These are phyloP conservation scores for Melinaea marsaeus DNA, from an alignment of 2,888 invertebrate species.

Conservation along the genomic window DNA sequence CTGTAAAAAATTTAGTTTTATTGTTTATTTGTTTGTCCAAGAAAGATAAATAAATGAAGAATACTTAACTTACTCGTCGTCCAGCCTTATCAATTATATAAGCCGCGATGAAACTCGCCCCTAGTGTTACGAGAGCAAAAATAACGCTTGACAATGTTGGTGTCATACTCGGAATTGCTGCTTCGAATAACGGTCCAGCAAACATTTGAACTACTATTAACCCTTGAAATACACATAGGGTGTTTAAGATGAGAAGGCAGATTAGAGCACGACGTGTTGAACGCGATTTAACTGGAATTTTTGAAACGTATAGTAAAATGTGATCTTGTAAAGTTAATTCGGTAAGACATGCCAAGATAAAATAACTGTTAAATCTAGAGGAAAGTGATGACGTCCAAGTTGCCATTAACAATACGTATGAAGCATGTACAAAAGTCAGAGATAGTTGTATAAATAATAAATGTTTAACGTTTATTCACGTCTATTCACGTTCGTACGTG, in stretches of 20 bases:
- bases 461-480: too few relatives aligned
- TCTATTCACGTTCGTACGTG: too few relatives aligned
- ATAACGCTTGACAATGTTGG: constrained; percentile 21
- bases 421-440: too few relatives aligned
- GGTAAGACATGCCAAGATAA: constrained; percentile 19
- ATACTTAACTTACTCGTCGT: constrained; percentile 18
- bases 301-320: constrained; percentile 31
- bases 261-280: constrained; percentile 43
- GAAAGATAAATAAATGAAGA: background rate
- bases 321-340: constrained; percentile 39
- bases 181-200: constrained; percentile 52
- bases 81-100: constrained; percentile 21
- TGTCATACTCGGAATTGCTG: constrained; percentile 27
- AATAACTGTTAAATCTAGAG: background rate
- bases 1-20: constrained; percentile 35
- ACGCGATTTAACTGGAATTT: constrained; percentile 16
- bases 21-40: background rate
- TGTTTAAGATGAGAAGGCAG: constrained; percentile 41
- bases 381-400: too few relatives aligned
- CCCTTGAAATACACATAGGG: constrained; percentile 54
- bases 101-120: constrained; percentile 11
- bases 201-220: constrained; percentile 56
- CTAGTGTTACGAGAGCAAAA: constrained; percentile 10
- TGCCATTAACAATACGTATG: too few relatives aligned
- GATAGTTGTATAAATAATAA: too few relatives aligned